Evolutionary conservation across 2,113 vertebrate genomes (phyloP), one percentile per base, ranked within the genome.

Genomic region (Cinclus mexicanus): DNA sequence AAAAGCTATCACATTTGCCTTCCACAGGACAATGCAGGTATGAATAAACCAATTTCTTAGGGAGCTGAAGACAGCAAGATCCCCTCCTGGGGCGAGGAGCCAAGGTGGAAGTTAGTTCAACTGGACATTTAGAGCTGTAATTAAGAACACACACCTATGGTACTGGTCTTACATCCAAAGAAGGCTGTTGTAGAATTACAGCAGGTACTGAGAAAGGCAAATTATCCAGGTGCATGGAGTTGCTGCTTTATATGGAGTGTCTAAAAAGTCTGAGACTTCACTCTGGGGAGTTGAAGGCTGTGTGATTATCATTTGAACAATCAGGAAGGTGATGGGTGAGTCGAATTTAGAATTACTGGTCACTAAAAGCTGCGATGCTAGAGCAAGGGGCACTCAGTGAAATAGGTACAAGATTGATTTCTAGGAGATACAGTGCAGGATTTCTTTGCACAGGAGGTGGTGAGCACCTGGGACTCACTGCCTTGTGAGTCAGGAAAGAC

Each of bases 1-100:
- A 91, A 93, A 93, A 95, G 63, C 78, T 74, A 35, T 85, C 63
- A 7, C 78, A 80, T 80, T 90, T 83, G 41, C 74, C 53, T 91
- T 82, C 49, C 65, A 26, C 81, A 55, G 44, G 81, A 76, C 87
- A 91, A 77, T n/a, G 42, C 29, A 85, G 22, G 18, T 61, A 79
- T 50, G 70, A 93, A 85, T 71, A 77, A 87, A 79, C 10, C 61
- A 44, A 19, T 68, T 83, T 92, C 91, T 91, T 24, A 26, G 81
- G 93, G 91, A 91, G 21, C 77, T 31, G 61, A 53, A 65, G 61
- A 29, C 83, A 87, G 61, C 69, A 46, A 37, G 53, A 53, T 76
- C 35, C 23, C 49, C 61, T 93, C 69, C 3, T 0, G 33, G 81
- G 91, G n/a, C 7, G 7, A 46, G 70, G 65, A 91, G 74, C 70